Base-by-base conservation (phyloP, 1,140 invertebrate genomes). In the Chironomus tepperi region DNA sequence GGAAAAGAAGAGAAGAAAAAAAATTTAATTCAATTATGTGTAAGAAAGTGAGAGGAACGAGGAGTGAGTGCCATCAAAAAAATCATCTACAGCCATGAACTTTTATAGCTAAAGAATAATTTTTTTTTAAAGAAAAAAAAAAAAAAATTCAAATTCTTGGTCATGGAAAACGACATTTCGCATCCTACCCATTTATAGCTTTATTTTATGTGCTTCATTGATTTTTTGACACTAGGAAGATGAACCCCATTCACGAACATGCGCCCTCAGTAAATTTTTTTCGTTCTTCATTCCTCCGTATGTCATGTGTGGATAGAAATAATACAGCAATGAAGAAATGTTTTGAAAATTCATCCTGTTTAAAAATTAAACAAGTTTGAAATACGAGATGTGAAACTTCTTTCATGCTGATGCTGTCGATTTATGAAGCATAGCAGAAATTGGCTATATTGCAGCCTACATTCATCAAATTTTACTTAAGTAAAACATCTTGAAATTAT, bases 131-230 rank as follows among this genome's bases (percentile, higher is more conserved):
- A 34, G 24, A 34, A 34, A 34, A 5, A 34, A 34, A 34, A n/a
- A 34, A 34, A 34, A 34, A 34, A 34, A 34, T 34, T 34, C 24
- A 34, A 34, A 34, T n/a, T 57, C 47, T 57, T 47, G 43, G 43
- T 47, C 43, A 47, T 47, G 43, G 24, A 34, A 34, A 34, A 47
- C 7, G 43, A 47, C 43, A 47, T 47, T 47, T 47, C 43, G 15
- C 43, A 47, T 47, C 47, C 12, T 57, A 12, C 47, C 12, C 19
- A 70, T 70, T 19, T 70, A 67, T 70, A 70, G 65, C 16, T 70
- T 18, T 70, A 70, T 70, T 70, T 70, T 70, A 70, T 70, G 65
- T 70, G 65, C 65, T 70, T 70, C 65, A 70, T 70, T 70, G 65
- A 70, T 70, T 70, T 70, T 70, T 70, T 70, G 65, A 70, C 65